Percentiles rank a stretch among this genome's conserved stretches.
phyloP scores from a whole-genome alignment of 1,140 invertebrate species.

The Oscheius sp. region DNA sequence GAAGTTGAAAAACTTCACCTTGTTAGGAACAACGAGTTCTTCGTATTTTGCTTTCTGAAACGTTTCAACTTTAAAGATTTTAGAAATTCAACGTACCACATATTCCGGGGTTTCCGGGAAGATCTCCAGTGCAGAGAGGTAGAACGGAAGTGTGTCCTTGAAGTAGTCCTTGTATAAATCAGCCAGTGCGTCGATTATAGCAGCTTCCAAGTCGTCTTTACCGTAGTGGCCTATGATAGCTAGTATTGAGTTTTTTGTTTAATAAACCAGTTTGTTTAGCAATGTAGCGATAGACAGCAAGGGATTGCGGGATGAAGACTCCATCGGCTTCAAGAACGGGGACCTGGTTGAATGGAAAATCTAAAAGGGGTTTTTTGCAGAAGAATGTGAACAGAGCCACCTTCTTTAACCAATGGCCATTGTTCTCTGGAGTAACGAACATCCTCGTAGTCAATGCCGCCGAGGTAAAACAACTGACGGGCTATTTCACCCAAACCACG shows the following conservation, averaged over 20 bases:
- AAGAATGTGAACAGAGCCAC: not conserved
- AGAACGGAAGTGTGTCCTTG: not conserved
- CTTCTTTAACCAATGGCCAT: slow-evolving; percentile 2
- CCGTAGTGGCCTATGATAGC: slow-evolving; percentile 38
- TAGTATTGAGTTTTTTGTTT: not conserved
- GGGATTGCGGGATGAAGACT: slow-evolving; percentile 31
- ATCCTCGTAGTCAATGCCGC: slow-evolving; percentile 11
- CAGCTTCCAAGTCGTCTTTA: slow-evolving; percentile 31
- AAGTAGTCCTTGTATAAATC: slow-evolving; percentile 35
- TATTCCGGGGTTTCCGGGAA: not conserved
- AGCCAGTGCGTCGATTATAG: slow-evolving; percentile 27
- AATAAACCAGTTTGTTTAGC: slow-evolving; percentile 25
- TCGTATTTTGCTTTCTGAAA: no score
- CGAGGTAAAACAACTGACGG: slow-evolving; percentile 3
- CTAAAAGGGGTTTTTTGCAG: slow-evolving; percentile 12
- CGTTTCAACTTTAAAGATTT: no score
- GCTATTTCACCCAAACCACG: slow-evolving; percentile 10
- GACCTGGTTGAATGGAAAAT: slow-evolving; percentile 32
- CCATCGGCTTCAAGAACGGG: slow-evolving; percentile 39
- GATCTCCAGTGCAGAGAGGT: not conserved
- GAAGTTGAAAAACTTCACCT: not conserved
- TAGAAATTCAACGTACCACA: not conserved
- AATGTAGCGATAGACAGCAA: slow-evolving; percentile 24
- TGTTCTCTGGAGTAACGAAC: not conserved
- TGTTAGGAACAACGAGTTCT: not conserved